Evolutionary conservation across 2,797 vertebrate genomes (phyloP).

Genomic region (Girardinus metallicus): DNA sequence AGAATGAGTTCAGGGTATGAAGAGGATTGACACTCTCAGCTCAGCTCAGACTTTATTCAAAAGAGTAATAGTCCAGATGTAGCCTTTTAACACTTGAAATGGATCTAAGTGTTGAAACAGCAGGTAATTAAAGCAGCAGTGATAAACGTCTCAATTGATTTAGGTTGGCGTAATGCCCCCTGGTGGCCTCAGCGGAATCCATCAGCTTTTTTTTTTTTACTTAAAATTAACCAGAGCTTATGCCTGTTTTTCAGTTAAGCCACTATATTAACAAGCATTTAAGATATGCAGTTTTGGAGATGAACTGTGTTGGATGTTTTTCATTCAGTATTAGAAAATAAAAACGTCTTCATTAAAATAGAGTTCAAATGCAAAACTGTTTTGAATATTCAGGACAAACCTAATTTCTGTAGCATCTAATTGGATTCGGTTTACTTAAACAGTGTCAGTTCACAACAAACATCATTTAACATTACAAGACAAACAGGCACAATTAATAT

Average conservation of each 20-base stretch:
- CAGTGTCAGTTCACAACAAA: not conserved
- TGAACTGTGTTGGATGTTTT: not conserved
- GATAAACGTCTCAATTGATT: slow-evolving; percentile 9
- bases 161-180: slow-evolving; percentile 24
- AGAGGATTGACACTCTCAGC: slow-evolving; percentile 14
- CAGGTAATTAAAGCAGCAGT: slow-evolving; percentile 17
- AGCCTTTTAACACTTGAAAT: slow-evolving; percentile 8
- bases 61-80: not conserved
- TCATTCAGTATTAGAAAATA: not conserved
- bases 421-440: not conserved
- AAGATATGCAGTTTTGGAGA: not conserved
- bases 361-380: not conserved
- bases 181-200: slow-evolving; percentile 25
- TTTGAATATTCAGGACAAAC: not conserved
- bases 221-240: not conserved
- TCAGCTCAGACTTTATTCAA: slow-evolving; percentile 19
- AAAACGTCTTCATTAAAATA: not conserved
- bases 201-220: not conserved
- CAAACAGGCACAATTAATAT: not conserved
- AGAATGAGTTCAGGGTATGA: slow-evolving; percentile 97
- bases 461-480: not conserved
- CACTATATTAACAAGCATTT: not conserved
- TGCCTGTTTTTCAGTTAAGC: not conserved
- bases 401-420: not conserved
- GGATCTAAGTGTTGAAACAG: slow-evolving; percentile 11